Evolutionary conservation across 2,888 invertebrate genomes (phyloP), one percentile per base, ranked within the genome.

Genomic region (Heliconius ethilla): DNA sequence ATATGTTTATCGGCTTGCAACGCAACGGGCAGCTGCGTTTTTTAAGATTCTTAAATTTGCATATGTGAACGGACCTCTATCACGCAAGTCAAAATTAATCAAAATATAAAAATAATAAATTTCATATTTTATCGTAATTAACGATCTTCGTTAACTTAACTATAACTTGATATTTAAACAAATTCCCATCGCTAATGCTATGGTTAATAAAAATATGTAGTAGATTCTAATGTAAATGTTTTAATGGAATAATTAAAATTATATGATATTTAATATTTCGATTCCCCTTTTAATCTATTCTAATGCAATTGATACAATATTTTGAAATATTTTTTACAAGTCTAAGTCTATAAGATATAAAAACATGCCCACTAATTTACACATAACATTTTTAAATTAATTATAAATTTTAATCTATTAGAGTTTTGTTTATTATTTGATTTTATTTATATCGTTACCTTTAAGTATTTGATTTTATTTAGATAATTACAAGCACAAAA

Each of bases 31-130:
- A 91, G 91, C 91, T 91, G 92, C 89, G 86, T 89, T 89, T 76
- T 85, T 84, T 83, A 51, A 87, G 89, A 90, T 91, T 91, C 87
- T 81, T 85, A 88, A 89, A 91, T 88, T 89, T 89, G 87, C 90
- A 91, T 90, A 83, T 79, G 81, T 84, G 84, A 85, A 87, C 83
- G 83, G 82, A 84, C 84, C 82, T 80, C 82, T 84, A 87, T 81
- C 89, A 89, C 88, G 89, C 87, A 77, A 88, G 70, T 70, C 81
- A 70, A 78, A 79, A 81, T 78, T 77, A 78, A 78, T 80, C 76
- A 65, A 78, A 80, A 80, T 59, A 79, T 79, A 75, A 78, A 76
- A 40, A 9, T 69, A 69, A 25, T 45, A 40, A 45, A 22, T 67
- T 37, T 67, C 10, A 67, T 67, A 37, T 45, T 45, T 69, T 40